Base-by-base conservation (phyloP, 1,140 invertebrate species). In the Luehdorfia chinensis region DNA sequence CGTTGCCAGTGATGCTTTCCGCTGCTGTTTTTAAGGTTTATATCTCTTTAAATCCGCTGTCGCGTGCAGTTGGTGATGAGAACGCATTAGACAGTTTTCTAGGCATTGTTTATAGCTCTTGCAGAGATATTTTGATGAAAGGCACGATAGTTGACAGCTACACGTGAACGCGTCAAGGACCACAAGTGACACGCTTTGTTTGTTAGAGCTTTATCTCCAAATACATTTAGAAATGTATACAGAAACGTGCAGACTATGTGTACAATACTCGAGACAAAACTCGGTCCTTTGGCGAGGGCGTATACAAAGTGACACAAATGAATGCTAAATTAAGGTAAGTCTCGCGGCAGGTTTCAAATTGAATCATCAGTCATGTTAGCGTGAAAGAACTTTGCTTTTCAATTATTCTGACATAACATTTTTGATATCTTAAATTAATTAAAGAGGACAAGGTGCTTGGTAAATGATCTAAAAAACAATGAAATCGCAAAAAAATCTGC, bases 11-110 rank as follows among this genome's bases (percentile, higher is more conserved):
- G n/a, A n/a, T n/a, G n/a, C n/a, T n/a, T n/a, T n/a, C n/a, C n/a
- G n/a, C n/a, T n/a, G n/a, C n/a, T 8, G 11, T 37, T 7, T 31
- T 14, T 14, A 30, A 52, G 46, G 19, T 21, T 21, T 21, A 21
- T 3, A 3, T 21, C 6, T 21, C 2, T 21, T 21, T 6, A 21
- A 21, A 21, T 6, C 19, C 6, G 25, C 15, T 1, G 32, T 19
- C 46, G n/a, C n/a, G 6, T 3, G 19, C 19, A 2, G 2, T 21
- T 6, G 19, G 6, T 21, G 47, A 61, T 55, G 55, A 50, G 47
- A 46, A 36, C 18, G 25, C 19, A 31, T 50, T 56, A 68, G 57
- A 64, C 61, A 61, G 63, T 65, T 69, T 62, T 72, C 60, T 64
- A 50, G 45, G 51, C 53, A 65, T 74, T 69, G 65, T 71, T 58